Evolutionary conservation across 2,888 invertebrate species (phyloP), one percentile per base, ranked within the genome.

Genomic region (Perizoma affinitatum): DNA sequence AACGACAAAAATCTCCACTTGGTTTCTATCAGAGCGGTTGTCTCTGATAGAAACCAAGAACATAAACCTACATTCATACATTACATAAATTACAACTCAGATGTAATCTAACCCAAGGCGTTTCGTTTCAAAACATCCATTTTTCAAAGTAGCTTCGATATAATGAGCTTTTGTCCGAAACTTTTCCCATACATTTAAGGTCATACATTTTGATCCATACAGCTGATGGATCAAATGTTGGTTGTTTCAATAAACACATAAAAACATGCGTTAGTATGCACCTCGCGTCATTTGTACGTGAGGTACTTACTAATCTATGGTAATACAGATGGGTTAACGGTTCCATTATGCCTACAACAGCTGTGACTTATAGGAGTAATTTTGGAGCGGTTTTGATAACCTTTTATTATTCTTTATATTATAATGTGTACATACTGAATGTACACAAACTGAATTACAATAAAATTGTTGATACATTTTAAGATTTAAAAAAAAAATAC

Each of bases 231-330:
- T 81, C 80, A 78, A 79, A 74, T 78, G 84, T 86, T 85, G 84
- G 79, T 75, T 81, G 82, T 89, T 90, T 90, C 88, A 90, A 90
- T 91, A 88, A 86, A 87, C 87, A 85, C 86, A 89, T 88, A 89
- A 91, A 90, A 90, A 90, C 82, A 78, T 76, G 70, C 72, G 71
- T 90, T 86, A 78, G 76, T 77, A 91, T 82, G 84, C 90, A 61
- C 64, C 69, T 67, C 85, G 78, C 87, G 83, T 81, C 71, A 71
- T 67, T 65, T 47, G 71, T 74, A 90, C 90, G 90, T 90, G 89
- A 82, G 70, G 80, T 72, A 72, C 74, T 59, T 73, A 68, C 78
- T 78, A 87, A 88, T 82, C 78, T 81, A 72, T 74, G 72, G 71
- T 53, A 63, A 59, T 62, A 76, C 78, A 83, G 83, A 85, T 72